Base-by-base conservation (phyloP, 1,140 invertebrate genomes). In the Drosophila tropicalis region DNA sequence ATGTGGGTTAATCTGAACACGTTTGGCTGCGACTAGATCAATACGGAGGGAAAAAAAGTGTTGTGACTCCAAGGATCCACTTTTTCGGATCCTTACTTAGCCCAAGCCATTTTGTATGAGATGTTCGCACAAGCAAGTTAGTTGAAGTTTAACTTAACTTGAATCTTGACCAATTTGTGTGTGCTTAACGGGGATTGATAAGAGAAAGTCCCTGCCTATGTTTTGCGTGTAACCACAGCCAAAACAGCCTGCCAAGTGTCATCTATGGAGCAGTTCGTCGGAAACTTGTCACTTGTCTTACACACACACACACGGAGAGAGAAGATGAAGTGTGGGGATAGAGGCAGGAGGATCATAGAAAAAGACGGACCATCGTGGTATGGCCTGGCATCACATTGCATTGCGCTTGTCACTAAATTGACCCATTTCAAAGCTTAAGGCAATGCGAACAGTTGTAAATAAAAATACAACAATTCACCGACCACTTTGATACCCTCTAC, bases 361-460 rank as follows among this genome's bases (percentile, higher is more conserved):
- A 44, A 32, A 60, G 29, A 51, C 36, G 34, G 58, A 63, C 41
- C 60, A 17, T 12, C 56, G 34, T 51, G 44, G 44, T 47, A 47
- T 47, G 17, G 44, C 17, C 19, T 51, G 29, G 57, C 71, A 57
- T 64, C 67, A 65, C 61, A 51, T 62, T 47, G 70, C 70, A 72
- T 61, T 51, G 72, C 56, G 60, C 65, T 79, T 76, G 72, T 76
- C 69, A 79, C 72, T 72, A 79, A 79, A 79, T 76, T 79, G 72
- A 79, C 76, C 76, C 69, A 79, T 76, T 79, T 79, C 69, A 72
- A 17, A 62, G 76, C 76, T 72, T 65, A 41, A 76, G 65, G 76
- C 72, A 40, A 69, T 73, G 62, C 70, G n/a, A n/a, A n/a, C 61
- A 58, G 44, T 51, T 51, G 44, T 12, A 22, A 51, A 51, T 9